Percentiles rank a stretch among this genome's conserved stretches.
These are phyloP conservation scores for Cryptophagus acutangulus DNA, from an alignment of 2,888 invertebrate genomes.

Conservation along the genomic window DNA sequence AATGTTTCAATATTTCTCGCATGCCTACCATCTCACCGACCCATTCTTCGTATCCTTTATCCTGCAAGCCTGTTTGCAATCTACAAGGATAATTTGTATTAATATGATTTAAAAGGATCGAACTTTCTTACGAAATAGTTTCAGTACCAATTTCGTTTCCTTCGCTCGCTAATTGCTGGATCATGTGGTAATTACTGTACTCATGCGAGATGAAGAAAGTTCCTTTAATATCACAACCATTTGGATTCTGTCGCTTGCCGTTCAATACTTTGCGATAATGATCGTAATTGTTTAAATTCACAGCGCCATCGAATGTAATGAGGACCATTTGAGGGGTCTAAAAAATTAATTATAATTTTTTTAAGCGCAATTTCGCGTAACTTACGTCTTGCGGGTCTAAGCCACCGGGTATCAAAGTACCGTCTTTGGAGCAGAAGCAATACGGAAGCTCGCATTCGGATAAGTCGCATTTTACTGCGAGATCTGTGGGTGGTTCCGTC, in stretches of 20 bases:
- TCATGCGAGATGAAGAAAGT: slow-evolving; percentile 93
- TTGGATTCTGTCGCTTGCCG: slow-evolving; percentile 76
- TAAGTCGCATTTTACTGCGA: slow-evolving; percentile 74
- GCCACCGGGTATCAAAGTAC: slow-evolving; percentile 80
- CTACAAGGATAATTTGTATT: slow-evolving; percentile 41
- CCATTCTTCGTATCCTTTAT: slow-evolving; percentile 89
- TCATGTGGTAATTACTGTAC: slow-evolving; percentile 90
- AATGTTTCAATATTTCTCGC: slow-evolving; percentile 78
- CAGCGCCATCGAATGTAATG: slow-evolving; percentile 88
- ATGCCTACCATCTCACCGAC: slow-evolving; percentile 91
- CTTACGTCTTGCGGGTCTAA: slow-evolving; percentile 76
- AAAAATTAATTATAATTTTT: slow-evolving; percentile 28
- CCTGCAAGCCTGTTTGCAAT: slow-evolving; percentile 77
- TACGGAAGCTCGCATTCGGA: slow-evolving; percentile 76
- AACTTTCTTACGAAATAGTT: slow-evolving; percentile 61
- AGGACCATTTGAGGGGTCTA: slow-evolving; percentile 92
- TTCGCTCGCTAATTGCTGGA: slow-evolving; percentile 80
- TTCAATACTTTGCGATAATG: slow-evolving; percentile 82
- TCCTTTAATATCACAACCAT: slow-evolving; percentile 81
- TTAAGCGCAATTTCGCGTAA: slow-evolving; percentile 11
- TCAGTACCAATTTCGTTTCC: slow-evolving; percentile 81
- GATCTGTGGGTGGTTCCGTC: slow-evolving; percentile 75
- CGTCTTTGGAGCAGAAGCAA: slow-evolving; percentile 89
- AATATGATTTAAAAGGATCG: background rate
- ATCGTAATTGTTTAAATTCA: slow-evolving; percentile 87